Evolutionary conservation across 2,113 vertebrate genomes (phyloP), one percentile per base, ranked within the genome.

Genomic region (Gulo gulo): DNA sequence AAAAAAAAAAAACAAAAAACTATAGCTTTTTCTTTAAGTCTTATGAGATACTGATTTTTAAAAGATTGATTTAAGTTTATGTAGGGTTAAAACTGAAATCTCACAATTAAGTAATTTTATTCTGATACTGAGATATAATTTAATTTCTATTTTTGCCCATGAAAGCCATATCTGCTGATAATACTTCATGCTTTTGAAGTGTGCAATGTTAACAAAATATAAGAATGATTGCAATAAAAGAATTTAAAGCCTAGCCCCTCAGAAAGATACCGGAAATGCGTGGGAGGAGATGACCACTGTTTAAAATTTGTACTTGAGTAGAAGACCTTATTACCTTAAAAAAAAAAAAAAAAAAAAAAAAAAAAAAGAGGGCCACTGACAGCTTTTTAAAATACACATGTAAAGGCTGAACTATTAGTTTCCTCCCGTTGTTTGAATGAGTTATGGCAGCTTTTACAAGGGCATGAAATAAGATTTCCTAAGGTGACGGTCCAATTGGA

Each of bases 351-450:
- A 50, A 50, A 71, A 67, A 81, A 42, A 42, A 73, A 14, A 21
- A 98, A 90, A 95, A 93, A 94, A 93, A 89, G 15, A 94, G 20
- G 26, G 20, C 65, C 74, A 79, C 76, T 91, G 91, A 94, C 52
- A 92, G 18, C 31, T 52, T 6, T 45, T 95, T 96, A 94, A 95
- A 97, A 98, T 98, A 97, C 80, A 42, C 98, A 98, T 97, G 97
- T 91, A 96, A 98, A 98, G 45, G 78, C 85, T 94, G 59, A 98
- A 98, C 92, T 95, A 94, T 97, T 98, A 88, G 76, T 97, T 98
- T 97, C 61, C 59, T 95, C 95, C 52, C 95, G n/a, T 45, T 96
- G 89, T 98, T 98, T 97, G 91, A 97, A 96, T 95, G 96, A 94
- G 39, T 92, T 96, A 85, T 6, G 69, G 59, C 57, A 97, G 95